Evolutionary conservation across 2,888 invertebrate species (phyloP).

Genomic region (Salticus scenicus): DNA sequence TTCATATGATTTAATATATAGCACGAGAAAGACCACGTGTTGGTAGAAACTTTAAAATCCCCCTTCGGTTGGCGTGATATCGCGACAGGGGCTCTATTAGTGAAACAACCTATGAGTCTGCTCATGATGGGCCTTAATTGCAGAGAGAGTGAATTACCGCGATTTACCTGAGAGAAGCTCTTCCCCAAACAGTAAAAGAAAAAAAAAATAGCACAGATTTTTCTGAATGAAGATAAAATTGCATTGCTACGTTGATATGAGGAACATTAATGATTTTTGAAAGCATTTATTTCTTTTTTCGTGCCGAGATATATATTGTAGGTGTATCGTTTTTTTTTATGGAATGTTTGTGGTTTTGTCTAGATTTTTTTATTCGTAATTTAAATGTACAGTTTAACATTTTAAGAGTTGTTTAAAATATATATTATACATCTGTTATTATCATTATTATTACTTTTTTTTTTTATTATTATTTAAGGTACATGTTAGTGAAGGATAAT

Average conservation of each 20-base stretch:
- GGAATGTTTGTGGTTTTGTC: too few species aligned
- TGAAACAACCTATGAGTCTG: background rate
- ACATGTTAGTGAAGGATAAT: too few species aligned
- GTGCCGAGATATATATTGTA: too few species aligned
- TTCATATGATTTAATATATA: slow-evolving; percentile 53
- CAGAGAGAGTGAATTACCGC: slow-evolving; percentile 18
- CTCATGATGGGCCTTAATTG: slow-evolving; percentile 36
- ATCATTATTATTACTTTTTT: too few species aligned
- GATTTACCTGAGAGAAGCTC: background rate
- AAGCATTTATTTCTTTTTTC: too few species aligned
- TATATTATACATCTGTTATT: too few species aligned
- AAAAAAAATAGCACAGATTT: background rate
- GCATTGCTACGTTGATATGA: background rate
- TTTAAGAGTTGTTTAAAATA: too few species aligned
- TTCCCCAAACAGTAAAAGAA: background rate
- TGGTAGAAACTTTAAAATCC: slow-evolving; percentile 56
- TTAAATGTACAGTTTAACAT: too few species aligned
- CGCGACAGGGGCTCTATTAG: slow-evolving; percentile 53
- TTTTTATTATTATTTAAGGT: too few species aligned
- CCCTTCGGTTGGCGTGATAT: slow-evolving; percentile 52
- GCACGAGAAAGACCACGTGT: slow-evolving; percentile 68
- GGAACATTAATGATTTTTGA: too few species aligned
- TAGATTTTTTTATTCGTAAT: too few species aligned
- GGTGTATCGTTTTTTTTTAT: too few species aligned
- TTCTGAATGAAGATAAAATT: background rate